phyloP scores from a whole-genome alignment of 2,113 vertebrate species.

The Nycticorax nycticorax region DNA sequence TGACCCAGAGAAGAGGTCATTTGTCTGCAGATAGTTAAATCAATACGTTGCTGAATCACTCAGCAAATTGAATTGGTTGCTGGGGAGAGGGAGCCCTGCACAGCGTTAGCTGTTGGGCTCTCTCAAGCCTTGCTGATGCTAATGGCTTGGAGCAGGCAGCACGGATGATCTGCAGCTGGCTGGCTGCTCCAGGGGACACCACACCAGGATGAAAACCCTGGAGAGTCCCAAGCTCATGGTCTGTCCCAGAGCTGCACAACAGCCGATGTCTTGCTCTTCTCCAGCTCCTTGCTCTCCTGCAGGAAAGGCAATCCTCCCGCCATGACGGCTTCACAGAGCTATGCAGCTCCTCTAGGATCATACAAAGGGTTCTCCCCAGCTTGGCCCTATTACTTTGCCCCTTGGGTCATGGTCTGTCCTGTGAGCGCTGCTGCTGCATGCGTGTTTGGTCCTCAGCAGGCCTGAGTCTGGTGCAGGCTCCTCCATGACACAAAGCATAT shows the following conservation, averaged over 20 bases:
- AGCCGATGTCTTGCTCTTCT: not conserved
- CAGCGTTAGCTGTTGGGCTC: not conserved
- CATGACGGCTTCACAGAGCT: not conserved
- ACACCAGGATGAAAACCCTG: not conserved
- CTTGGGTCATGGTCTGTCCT: not conserved
- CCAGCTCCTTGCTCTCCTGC: not conserved
- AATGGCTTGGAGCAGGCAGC: not conserved
- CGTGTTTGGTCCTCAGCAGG: not conserved
- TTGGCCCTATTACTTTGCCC: not conserved
- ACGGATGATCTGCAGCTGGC: not conserved
- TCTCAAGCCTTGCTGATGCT: not conserved
- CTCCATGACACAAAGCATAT: fast-evolving
- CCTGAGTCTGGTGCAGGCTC: not conserved
- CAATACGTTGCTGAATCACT: constrained; percentile 29
- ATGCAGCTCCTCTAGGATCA: fast-evolving
- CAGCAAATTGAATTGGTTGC: not conserved
- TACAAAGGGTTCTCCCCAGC: fast-evolving
- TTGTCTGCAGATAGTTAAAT: constrained; percentile 37
- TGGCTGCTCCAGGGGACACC: not conserved
- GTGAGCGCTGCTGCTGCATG: not conserved
- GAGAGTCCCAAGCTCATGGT: not conserved
- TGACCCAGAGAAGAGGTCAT: not conserved
- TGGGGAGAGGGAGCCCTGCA: not conserved
- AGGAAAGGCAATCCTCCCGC: not conserved
- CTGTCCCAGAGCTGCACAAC: not conserved